These are phyloP conservation scores for Erethizon dorsatum DNA, from an alignment of 2,797 vertebrate genomes.

Conservation along the genomic window DNA sequence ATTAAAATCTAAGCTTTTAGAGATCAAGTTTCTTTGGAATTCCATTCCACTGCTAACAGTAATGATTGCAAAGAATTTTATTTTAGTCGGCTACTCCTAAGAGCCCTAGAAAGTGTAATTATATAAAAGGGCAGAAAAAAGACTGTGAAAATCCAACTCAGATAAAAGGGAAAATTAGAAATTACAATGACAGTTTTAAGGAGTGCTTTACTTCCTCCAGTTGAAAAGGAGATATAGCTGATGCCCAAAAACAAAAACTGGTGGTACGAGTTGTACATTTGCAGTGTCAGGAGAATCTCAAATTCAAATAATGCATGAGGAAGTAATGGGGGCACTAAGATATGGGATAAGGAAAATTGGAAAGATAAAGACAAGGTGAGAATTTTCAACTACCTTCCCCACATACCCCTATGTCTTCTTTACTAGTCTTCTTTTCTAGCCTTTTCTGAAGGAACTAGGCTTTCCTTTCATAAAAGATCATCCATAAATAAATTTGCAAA, in stretches of 20 bases:
- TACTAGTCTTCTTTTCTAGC: not conserved
- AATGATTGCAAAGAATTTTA: not conserved
- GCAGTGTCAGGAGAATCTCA: not conserved
- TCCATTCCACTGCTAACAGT: not conserved
- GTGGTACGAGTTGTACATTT: not conserved
- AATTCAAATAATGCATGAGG: not conserved
- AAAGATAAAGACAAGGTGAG: not conserved
- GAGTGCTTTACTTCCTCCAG: not conserved
- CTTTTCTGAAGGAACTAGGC: not conserved
- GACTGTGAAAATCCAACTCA: not conserved
- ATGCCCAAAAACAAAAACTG: not conserved
- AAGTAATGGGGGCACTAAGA: not conserved
- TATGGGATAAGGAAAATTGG: fast-evolving
- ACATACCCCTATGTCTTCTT: not conserved
- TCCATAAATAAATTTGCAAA: not conserved
- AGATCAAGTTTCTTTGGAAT: not conserved
- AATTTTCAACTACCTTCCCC: not conserved
- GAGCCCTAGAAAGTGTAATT: not conserved
- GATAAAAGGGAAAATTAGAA: not conserved
- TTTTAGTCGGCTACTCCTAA: not conserved
- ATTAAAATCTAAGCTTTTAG: not conserved
- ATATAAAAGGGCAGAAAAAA: not conserved
- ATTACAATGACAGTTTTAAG: not conserved
- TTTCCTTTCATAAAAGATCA: not conserved
- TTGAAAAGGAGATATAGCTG: not conserved